Evolutionary conservation across 2,797 vertebrate species (phyloP), one percentile per base, ranked within the genome.

Genomic region (Podarcis siculus): DNA sequence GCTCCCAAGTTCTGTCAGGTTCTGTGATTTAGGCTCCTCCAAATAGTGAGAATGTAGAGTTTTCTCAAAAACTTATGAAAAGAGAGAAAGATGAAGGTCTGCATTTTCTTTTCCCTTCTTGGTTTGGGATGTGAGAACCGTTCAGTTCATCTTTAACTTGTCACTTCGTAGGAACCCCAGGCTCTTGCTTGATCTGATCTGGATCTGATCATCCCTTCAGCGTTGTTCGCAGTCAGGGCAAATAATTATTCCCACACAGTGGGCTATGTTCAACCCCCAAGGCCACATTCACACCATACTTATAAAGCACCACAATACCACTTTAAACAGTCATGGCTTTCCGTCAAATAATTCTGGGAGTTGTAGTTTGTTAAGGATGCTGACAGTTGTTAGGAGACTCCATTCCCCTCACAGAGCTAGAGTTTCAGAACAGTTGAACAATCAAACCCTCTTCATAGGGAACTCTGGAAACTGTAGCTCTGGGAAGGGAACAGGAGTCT

Each of bases 61-160:
- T 88, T 95, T 92, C 94, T 95, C 77, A 93, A 87, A 94, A 95
- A 93, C 92, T 92, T 92, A 88, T 92, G 82, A 92, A 95, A 94
- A 88, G 91, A 90, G 90, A 94, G 90, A 94, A 95, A 93, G 90
- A 92, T 91, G 90, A 93, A 90, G 86, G 85, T 79, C 10, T 86
- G 82, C 76, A 61, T 81, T 93, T 94, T 93, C 92, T 89, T 86
- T 80, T 19, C 64, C 82, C 42, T 55, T 67, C 78, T 91, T 92
- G 55, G 42, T 80, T 66, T 87, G 39, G 45, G 45, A 23, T 49
- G 85, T 64, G 83, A 58, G 25, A 32, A 73, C 35, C 2, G 64
- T n/a, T 30, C 75, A 87, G 79, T 77, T 0, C 13, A 61, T 72
- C 82, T 89, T 76, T 76, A 93, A 82, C 49, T 67, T 17, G 85